Base-by-base conservation (phyloP, 2,888 invertebrate genomes). In the Cyrtodaria siliqua region DNA sequence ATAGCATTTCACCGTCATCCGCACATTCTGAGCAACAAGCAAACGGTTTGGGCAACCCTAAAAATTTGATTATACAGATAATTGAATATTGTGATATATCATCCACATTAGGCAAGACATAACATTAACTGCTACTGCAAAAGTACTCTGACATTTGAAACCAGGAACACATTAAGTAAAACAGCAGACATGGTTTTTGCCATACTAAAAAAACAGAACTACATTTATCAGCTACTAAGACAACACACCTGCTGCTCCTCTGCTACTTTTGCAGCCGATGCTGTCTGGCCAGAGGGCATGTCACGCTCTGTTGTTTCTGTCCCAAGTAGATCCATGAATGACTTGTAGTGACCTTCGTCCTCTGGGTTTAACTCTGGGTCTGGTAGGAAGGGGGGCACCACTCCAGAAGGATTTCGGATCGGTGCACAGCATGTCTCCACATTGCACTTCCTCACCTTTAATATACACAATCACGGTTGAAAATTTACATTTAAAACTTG, bases 181-280 rank as follows among this genome's bases (percentile, higher is more conserved):
- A 44, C 44, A 44, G 44, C 44, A 44, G 44, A 44, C 20, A 44
- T 44, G 44, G 52, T 23, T 24, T 23, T 24, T 52, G 52, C 16
- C 26, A 24, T 24, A 23, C 52, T 52, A 6, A 52, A 26, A n/a
- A 52, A 26, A 24, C 23, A 52, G 23, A 24, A 52, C 26, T 26
- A 52, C 52, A 52, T 52, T 26, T 24, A 24, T 24, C 12, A 24
- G 23, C 26, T 24, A 52, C 23, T 44, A 44, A 44, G 44, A 44
- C 16, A 33, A 56, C 56, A 56, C 27, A 73, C 78, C 73, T 78
- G 78, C 27, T 64, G 62, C 44, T 72, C 73, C 27, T 73, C 69
- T 27, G 78, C 78, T 27, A 73, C 64, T 60, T 61, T 63, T 18
- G 55, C 66, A 44, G 42, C 64, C 24, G 61, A 63, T 18, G n/a